Evolutionary conservation across 2,797 vertebrate genomes (phyloP), one percentile per base, ranked within the genome.

Genomic region (Oceanodroma leucorhoa): DNA sequence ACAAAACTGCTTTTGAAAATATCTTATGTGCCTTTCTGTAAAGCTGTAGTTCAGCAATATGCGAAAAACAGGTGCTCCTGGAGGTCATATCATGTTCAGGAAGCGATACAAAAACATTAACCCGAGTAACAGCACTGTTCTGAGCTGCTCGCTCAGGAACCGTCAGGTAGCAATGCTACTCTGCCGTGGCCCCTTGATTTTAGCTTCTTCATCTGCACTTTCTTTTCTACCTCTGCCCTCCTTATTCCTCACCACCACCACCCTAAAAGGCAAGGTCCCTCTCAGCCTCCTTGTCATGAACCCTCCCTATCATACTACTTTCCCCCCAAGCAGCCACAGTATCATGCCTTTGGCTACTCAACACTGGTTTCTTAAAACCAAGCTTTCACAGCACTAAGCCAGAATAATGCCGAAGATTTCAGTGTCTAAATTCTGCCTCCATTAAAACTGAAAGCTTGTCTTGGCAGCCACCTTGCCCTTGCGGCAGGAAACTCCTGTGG

Each of bases 1-100:
- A 83, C 45, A 86, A 78, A 90, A 60, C n/a, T 45, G 34, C 53
- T 81, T 87, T 41, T 55, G 51, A 83, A 93, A 92, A 75, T 32
- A 9, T 51, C 62, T 80, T 46, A 11, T 1, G 10, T 2, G 2
- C 43, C 53, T 89, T 91, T 78, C 34, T 61, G 12, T 38, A 58
- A 55, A 57, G 46, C 34, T 80, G 58, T 8, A 41, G 55, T 48
- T 86, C 53, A 91, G 48, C 43, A 73, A n/a, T 11, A 26, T 40
- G 60, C 55, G 43, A 85, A 82, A 72, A 5, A 0, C 58, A 66
- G 64, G 40, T 48, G 58, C 65, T 87, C 38, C 78, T 84, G 71
- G 75, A 65, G 29, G 50, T 53, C 32, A 2, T 17, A 16, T 5
- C 41, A 5, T 8, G 14, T 58, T 82, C 66, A 94, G 79, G 71